Evolutionary conservation across 2,797 vertebrate species (phyloP), one percentile per base, ranked within the genome.

Genomic region (Lutjanus argentimaculatus): DNA sequence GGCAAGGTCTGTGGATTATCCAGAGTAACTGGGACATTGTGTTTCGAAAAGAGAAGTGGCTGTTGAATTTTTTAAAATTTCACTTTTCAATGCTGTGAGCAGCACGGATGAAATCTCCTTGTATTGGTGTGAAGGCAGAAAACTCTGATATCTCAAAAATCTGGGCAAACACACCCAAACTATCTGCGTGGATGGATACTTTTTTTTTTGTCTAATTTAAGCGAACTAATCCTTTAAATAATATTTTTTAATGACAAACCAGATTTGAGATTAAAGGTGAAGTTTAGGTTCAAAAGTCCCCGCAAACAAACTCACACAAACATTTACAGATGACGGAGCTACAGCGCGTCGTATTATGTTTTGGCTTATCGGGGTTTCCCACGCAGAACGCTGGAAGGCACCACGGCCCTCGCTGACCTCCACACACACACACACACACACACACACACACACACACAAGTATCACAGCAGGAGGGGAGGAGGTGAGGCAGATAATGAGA

Each of bases 301-400:
- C 21, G 46, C 4, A 17, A 58, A 79, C 51, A 76, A 53, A 76
- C 72, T 12, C 30, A 51, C 68, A 57, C 40, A 30, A 13, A 73
- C 1, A 30, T 52, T 76, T 36, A 21, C 56, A 48, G n/a, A 67
- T 45, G 57, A 79, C 67, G 14, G 25, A 62, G 55, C 73, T 55
- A 55, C 82, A 67, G 51, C 65, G 85, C 65, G 57, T 80, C 56
- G 19, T 65, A 73, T 68, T 45, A 66, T 72, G 78, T 74, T 86
- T 75, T 4, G 30, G 51, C 73, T 91, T 88, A 85, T 90, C 83
- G 0, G 74, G 63, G 84, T 85, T 89, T 92, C 91, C 82, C 86
- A 88, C 65, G 19, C 49, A 85, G 72, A 73, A 49, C 10, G 67
- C 82, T 83, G 80, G 73, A 52, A 89, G 90, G 68, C 65, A 9